These are phyloP conservation scores for Capra hircus DNA, from an alignment of 2,113 vertebrate genomes.

Conservation along the genomic window DNA sequence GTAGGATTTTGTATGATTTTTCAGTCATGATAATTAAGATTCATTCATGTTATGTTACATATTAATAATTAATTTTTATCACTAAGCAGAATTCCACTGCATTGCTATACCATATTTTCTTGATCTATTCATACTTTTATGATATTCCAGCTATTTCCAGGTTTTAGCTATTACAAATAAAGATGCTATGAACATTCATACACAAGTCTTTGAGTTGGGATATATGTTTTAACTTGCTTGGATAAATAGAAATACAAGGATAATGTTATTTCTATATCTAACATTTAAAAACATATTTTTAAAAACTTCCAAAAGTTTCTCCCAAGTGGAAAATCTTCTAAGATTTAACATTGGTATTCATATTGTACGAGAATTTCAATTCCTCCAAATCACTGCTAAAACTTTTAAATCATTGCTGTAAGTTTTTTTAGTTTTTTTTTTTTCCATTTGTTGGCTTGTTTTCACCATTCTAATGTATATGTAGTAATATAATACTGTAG, in stretches of 20 bases:
- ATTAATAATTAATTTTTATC: neutral
- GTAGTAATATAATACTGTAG: neutral
- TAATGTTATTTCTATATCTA: neutral
- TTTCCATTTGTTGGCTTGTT: neutral
- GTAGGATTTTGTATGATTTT: neutral
- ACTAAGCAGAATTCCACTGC: neutral
- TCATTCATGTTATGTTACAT: neutral
- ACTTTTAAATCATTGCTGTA: neutral
- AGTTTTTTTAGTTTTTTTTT: neutral
- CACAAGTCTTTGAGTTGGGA: neutral
- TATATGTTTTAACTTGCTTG: neutral
- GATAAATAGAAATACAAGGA: neutral
- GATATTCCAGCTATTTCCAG: neutral
- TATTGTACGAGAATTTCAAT: neutral
- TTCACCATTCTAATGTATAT: neutral
- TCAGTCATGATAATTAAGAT: neutral
- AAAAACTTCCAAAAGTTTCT: neutral
- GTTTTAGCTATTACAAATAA: neutral
- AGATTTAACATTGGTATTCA: neutral
- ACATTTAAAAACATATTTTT: neutral
- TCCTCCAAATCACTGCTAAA: neutral
- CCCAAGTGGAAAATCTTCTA: neutral
- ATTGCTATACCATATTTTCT: neutral
- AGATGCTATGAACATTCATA: neutral
- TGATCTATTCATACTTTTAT: neutral